Base-by-base conservation (phyloP, 2,797 vertebrate species). In the Masticophis lateralis region DNA sequence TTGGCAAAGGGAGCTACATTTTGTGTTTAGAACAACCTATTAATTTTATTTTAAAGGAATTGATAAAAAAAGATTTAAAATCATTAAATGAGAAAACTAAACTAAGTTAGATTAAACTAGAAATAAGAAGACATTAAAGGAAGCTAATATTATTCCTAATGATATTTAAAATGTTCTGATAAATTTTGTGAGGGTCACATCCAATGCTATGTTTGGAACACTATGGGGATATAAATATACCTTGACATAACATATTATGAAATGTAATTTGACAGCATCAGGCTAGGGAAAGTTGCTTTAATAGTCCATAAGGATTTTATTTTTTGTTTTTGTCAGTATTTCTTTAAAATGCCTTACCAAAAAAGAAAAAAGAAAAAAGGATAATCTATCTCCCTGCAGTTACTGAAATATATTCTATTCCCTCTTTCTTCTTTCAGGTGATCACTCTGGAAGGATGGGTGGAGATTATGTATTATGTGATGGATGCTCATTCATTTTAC, bases 381-480 rank as follows among this genome's bases (percentile, higher is more conserved):
- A 20, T 53, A 55, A 13, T n/a, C 86, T 20, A 69, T n/a, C 32
- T 93, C 83, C 94, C 56, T 95, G 32, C n/a, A 92, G 53, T 57
- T 88, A 20, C 56, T 9, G 0, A 3, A 10, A 94, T 92, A 14
- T 88, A 32, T 66, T 7, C n/a, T 95, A 9, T 91, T 92, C 2
- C 88, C 60, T 27, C 88, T 91, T 83, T 90, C 32, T 87, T 69
- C 55, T 95, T 96, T 56, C 94, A 99, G 99, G 99, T 99, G 94
- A 99, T 99, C 96, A 99, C 99, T 8, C 98, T 99, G 98, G 99
- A 99, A 96, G 99, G 99, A 94, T 99, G 99, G 99, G 99, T 99
- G 97, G 99, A 99, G 97, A 99, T 99, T 97, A 99, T 99, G 99
- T 99, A 99, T 97, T 99, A 99, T 0, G 99, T 99, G 96, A 99